phyloP scores from a whole-genome alignment of 1,140 invertebrate species.

The Drosophila miranda region DNA sequence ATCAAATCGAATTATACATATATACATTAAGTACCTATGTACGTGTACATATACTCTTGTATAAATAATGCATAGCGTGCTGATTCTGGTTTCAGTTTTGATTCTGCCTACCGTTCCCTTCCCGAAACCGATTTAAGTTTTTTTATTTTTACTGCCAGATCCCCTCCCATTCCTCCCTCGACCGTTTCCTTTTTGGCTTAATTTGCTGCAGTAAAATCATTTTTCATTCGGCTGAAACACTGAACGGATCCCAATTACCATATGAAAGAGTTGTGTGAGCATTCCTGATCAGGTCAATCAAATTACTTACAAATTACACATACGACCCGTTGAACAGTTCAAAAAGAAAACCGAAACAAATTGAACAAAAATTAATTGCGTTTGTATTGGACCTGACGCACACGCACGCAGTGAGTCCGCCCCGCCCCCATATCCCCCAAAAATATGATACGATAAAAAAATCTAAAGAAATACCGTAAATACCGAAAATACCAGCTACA shows the following conservation, averaged over 20 bases:
- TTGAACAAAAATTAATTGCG: slow-evolving; percentile 71
- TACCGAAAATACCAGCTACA: slow-evolving; percentile 30
- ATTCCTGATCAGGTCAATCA: slow-evolving; percentile 28
- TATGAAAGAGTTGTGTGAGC: slow-evolving; percentile 32
- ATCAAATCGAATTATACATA: neutral
- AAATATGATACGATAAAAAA: slow-evolving; percentile 10
- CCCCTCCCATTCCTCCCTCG: neutral
- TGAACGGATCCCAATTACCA: slow-evolving; percentile 10
- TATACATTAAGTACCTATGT: neutral
- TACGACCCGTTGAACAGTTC: slow-evolving; percentile 56
- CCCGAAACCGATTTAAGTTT: neutral
- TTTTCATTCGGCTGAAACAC: slow-evolving; percentile 27
- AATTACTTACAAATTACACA: slow-evolving; percentile 55
- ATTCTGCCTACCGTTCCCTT: slow-evolving; percentile 23
- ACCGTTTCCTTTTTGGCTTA: slow-evolving; percentile 28
- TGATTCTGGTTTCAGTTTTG: slow-evolving; percentile 48
- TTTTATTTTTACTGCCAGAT: slow-evolving; percentile 7
- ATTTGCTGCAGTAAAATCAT: slow-evolving; percentile 26
- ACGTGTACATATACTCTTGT: neutral
- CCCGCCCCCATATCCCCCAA: slow-evolving; percentile 1
- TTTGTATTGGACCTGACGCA: slow-evolving; percentile 80
- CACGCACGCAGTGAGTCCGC: slow-evolving; percentile 76
- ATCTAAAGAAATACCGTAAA: slow-evolving; percentile 25
- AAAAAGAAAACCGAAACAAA: slow-evolving; percentile 1
- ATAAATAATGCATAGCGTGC: slow-evolving; percentile 62